phyloP scores from a whole-genome alignment of 2,888 invertebrate species.

The Meliscaeva auricollis region DNA sequence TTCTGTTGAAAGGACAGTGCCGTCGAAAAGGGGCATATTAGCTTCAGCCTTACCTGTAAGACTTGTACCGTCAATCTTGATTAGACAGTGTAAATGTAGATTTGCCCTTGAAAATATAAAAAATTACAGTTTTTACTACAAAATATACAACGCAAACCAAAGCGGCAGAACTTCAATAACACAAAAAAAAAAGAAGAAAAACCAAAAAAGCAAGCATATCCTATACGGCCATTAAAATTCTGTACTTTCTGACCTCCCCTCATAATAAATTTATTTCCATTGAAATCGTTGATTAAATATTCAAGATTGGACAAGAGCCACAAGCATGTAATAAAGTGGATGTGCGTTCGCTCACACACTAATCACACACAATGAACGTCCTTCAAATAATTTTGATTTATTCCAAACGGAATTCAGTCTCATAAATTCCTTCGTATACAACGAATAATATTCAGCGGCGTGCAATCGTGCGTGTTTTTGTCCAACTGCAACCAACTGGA shows the following conservation, averaged over 20 bases:
- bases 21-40: too few species aligned
- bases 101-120: too few species aligned
- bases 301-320: not conserved
- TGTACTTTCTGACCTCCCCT: not conserved
- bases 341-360: conserved; percentile 12
- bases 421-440: conserved; percentile 77
- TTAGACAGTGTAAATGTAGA: too few species aligned
- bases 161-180: too few species aligned
- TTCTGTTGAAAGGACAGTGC: too few species aligned
- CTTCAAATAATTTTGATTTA: conserved; percentile 78
- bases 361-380: conserved; percentile 47
- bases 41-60: too few species aligned
- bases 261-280: not conserved
- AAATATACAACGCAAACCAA: too few species aligned
- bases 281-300: not conserved
- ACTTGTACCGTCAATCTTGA: too few species aligned
- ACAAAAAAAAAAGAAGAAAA: too few species aligned
- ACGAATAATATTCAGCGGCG: conserved; percentile 6
- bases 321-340: not conserved
- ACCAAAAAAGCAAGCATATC: too few species aligned
- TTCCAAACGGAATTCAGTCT: conserved; percentile 78
- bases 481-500: conserved; percentile 40
- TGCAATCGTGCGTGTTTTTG: conserved; percentile 70
- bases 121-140: too few species aligned
- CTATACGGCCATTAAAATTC: too few species aligned